Evolutionary conservation across 2,888 invertebrate species (phyloP).

Genomic region (Nymphalis urticae): DNA sequence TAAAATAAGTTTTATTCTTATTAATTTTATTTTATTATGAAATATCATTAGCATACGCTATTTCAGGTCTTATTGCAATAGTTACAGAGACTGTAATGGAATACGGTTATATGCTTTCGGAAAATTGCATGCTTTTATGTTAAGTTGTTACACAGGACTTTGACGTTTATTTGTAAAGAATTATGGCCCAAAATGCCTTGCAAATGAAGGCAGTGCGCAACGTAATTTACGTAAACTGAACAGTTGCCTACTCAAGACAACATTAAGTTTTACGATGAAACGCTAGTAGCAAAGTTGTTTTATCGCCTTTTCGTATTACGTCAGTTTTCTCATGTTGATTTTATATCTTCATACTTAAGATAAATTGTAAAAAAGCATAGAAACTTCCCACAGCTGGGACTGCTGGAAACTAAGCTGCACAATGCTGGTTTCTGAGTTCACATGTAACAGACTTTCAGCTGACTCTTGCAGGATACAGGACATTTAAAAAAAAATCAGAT

Average conservation of each 20-base stretch:
- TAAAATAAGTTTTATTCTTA: no score
- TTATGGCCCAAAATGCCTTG: constrained; percentile 1
- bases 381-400: no score
- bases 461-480: no score
- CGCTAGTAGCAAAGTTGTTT: constrained; percentile 13
- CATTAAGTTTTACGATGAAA: constrained; percentile 25
- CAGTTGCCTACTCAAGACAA: constrained; percentile 23
- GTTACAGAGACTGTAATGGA: constrained; percentile 3
- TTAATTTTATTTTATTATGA: not conserved
- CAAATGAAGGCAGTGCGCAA: not conserved
- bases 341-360: not conserved
- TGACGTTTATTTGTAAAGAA: not conserved
- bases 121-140: constrained; percentile 6
- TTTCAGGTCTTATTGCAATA: constrained; percentile 6
- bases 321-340: not conserved
- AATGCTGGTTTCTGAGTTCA: no score
- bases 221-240: constrained; percentile 17
- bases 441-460: no score
- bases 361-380: no score
- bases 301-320: not conserved
- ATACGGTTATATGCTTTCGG: not conserved
- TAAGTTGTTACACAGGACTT: not conserved
- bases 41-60: constrained; percentile 2
- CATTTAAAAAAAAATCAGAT: no score
- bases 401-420: no score